A percentile compares a stretch with the other conserved stretches of the same genome.
Evolutionary conservation across 2,113 vertebrate species (phyloP).

Genomic region (Petrocephalus zakoni): DNA sequence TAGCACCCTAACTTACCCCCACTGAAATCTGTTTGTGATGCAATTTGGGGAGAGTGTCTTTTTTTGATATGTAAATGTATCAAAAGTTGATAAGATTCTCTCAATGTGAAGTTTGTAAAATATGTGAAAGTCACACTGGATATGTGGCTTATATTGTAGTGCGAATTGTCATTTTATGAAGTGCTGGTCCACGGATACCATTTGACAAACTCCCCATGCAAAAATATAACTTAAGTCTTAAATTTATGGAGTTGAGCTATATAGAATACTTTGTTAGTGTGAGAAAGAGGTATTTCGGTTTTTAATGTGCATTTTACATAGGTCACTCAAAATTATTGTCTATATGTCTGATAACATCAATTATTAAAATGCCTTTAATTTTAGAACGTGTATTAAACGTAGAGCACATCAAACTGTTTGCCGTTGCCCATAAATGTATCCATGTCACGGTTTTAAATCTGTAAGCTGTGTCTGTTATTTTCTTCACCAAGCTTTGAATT

Average conservation of each 20-base stretch:
- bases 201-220: constrained; percentile 56
- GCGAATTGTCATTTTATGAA: constrained; percentile 50
- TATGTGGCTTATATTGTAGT: constrained; percentile 63
- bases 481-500: constrained; percentile 67
- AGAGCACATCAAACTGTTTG: constrained; percentile 47
- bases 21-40: background rate
- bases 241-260: constrained; percentile 55
- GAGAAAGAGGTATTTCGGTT: constrained; percentile 60
- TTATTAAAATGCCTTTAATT: constrained; percentile 54
- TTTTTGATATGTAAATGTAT: background rate
- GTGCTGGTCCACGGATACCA: constrained; percentile 62
- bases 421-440: constrained; percentile 58
- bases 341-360: constrained; percentile 65
- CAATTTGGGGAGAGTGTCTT: background rate
- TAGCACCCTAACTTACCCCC: background rate
- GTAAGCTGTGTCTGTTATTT: constrained; percentile 61
- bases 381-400: constrained; percentile 64
- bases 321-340: constrained; percentile 65
- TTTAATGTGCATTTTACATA: constrained; percentile 58
- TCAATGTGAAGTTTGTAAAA: constrained; percentile 53
- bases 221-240: constrained; percentile 64
- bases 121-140: constrained; percentile 59
- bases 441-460: constrained; percentile 61
- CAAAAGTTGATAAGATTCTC: constrained; percentile 33
- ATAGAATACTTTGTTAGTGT: constrained; percentile 52